phyloP scores from a whole-genome alignment of 2,888 invertebrate genomes.

The Torymus texanus region DNA sequence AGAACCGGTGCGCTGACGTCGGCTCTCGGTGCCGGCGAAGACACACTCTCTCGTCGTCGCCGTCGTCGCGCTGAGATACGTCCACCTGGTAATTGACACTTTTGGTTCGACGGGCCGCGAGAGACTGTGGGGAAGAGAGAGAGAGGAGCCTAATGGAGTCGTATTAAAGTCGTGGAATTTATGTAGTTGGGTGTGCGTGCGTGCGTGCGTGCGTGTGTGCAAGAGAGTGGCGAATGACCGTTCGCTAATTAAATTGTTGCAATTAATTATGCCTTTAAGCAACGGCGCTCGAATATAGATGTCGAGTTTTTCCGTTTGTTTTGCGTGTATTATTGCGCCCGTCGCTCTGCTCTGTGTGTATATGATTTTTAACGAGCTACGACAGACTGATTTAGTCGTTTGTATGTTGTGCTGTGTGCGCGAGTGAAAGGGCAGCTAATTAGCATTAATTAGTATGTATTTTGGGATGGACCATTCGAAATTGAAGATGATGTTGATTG shows the following conservation, averaged over 20 bases:
- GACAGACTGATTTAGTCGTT: constrained; percentile 12
- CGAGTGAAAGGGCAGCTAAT: constrained; percentile 10
- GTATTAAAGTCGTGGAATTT: constrained; percentile 44
- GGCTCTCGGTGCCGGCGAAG: too few relatives aligned
- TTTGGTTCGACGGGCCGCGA: constrained; percentile 24
- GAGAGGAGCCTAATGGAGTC: constrained; percentile 41
- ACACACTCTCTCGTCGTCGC: too few relatives aligned
- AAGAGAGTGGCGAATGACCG: constrained; percentile 32
- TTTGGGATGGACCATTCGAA: constrained; percentile 3
- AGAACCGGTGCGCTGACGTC: constrained; percentile 51
- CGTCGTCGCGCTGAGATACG: neutral
- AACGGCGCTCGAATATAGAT: neutral
- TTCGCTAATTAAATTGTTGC: constrained; percentile 55
- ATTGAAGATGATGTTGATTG: constrained; percentile 27
- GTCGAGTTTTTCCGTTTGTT: constrained; percentile 20
- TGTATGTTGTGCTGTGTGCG: too few relatives aligned
- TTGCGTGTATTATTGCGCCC: neutral
- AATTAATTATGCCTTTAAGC: constrained; percentile 50
- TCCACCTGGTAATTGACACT: constrained; percentile 54
- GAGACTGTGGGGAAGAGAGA: neutral
- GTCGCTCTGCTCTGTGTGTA: neutral
- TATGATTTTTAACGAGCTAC: constrained; percentile 33
- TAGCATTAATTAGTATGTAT: constrained; percentile 45
- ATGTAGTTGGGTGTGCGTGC: constrained; percentile 14
- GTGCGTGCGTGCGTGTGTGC: too few relatives aligned